Percentiles rank a stretch among this genome's conserved stretches.
Evolutionary conservation across 2,888 invertebrate species (phyloP).

Genomic region (Coleophora deauratella): DNA sequence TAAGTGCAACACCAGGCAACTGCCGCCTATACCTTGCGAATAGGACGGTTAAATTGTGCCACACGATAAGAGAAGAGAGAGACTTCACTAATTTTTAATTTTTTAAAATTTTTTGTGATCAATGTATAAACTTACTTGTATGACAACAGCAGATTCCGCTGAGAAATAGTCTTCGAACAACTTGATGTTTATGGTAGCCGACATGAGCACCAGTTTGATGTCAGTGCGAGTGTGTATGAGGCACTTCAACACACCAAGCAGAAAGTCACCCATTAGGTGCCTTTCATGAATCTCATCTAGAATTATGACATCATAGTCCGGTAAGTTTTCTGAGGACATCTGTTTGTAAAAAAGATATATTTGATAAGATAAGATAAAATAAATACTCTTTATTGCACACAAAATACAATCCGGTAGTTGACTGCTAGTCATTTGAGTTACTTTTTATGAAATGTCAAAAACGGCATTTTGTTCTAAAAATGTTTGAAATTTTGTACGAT

Average conservation of each 20-base stretch:
- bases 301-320: conserved; percentile 92
- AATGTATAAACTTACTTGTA: conserved; percentile 75
- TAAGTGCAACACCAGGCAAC: no score
- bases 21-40: no score
- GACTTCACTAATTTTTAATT: neutral
- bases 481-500: no score
- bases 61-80: no score
- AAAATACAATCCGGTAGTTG: no score
- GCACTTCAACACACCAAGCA: conserved; percentile 95
- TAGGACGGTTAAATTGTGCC: no score
- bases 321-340: conserved; percentile 87
- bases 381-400: no score
- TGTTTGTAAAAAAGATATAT: conserved; percentile 50
- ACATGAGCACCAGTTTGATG: conserved; percentile 96
- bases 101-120: neutral
- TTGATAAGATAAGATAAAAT: no score
- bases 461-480: no score
- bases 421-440: no score
- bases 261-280: conserved; percentile 94
- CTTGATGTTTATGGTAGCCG: conserved; percentile 97
- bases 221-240: conserved; percentile 85
- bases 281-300: conserved; percentile 98
- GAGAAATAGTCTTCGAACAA: conserved; percentile 93
- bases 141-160: conserved; percentile 84
- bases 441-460: no score